Percentiles rank a stretch among this genome's conserved stretches.
Conservation (phyloP, 2,113 vertebrate species). For the Mellivora capensis region DNA sequence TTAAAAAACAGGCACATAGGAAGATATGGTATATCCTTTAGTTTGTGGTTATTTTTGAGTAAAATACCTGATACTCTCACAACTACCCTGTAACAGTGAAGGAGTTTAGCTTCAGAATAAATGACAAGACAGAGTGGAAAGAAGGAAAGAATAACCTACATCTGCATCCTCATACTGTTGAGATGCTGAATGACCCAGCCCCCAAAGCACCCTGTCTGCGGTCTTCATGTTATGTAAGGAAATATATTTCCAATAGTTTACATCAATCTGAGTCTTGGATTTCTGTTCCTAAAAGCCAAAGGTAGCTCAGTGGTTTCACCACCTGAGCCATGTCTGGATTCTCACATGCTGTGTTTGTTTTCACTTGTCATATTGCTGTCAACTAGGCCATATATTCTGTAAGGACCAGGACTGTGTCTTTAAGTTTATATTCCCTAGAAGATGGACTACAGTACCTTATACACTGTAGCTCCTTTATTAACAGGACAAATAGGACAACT, state of each 20-base stretch:
- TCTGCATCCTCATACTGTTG: neutral
- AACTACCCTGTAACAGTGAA: neutral
- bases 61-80: neutral
- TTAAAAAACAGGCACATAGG: neutral
- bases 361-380: neutral
- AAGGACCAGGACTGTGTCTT: neutral
- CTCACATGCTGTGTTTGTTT: neutral
- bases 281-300: neutral
- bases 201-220: too few species aligned
- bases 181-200: neutral
- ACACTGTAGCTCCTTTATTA: neutral
- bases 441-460: neutral
- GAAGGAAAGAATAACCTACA: neutral
- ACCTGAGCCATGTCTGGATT: neutral
- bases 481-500: neutral
- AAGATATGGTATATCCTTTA: neutral
- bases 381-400: neutral
- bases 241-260: neutral
- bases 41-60: neutral
- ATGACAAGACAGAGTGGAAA: neutral
- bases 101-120: neutral
- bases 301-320: neutral
- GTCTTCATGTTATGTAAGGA: neutral
- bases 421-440: neutral
- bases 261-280: neutral